Conservation (phyloP, 2,888 invertebrate species). For the Agrochola litura region DNA sequence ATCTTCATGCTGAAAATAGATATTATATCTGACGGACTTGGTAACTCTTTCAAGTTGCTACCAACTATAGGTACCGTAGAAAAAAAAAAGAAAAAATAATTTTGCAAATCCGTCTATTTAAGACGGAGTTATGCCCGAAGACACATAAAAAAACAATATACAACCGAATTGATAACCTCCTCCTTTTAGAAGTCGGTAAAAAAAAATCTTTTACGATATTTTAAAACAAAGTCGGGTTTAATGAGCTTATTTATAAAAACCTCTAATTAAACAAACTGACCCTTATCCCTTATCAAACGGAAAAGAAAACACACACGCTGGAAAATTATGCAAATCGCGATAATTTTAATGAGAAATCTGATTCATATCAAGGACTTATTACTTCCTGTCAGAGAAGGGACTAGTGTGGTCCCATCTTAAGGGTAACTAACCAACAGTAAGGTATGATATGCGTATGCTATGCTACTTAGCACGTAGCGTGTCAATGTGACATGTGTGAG, state of each 20-base stretch:
- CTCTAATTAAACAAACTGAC: slow-evolving; percentile 39
- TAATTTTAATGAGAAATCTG: slow-evolving; percentile 61
- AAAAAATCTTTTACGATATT: not conserved
- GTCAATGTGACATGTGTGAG: not conserved
- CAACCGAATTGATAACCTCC: too few species aligned
- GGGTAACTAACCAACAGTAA: not conserved
- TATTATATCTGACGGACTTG: not conserved
- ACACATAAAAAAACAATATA: too few species aligned
- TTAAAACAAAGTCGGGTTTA: not conserved
- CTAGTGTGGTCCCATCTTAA: slow-evolving; percentile 57
- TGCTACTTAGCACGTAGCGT: not conserved
- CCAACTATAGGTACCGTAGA: not conserved
- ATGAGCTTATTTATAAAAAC: slow-evolving; percentile 7
- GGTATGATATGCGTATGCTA: slow-evolving; percentile 20
- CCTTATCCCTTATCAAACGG: slow-evolving; percentile 30
- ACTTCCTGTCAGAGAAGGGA: slow-evolving; percentile 59
- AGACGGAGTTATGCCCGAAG: too few species aligned
- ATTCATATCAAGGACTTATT: slow-evolving; percentile 68
- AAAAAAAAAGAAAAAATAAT: too few species aligned
- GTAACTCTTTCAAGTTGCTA: not conserved
- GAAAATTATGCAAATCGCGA: slow-evolving; percentile 61
- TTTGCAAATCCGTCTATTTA: too few species aligned
- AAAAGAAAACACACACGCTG: slow-evolving; percentile 45
- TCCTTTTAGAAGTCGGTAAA: too few species aligned
- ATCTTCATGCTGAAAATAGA: not conserved